Base-by-base conservation (phyloP, 1,140 invertebrate genomes). In the Drosophila tropicalis region DNA sequence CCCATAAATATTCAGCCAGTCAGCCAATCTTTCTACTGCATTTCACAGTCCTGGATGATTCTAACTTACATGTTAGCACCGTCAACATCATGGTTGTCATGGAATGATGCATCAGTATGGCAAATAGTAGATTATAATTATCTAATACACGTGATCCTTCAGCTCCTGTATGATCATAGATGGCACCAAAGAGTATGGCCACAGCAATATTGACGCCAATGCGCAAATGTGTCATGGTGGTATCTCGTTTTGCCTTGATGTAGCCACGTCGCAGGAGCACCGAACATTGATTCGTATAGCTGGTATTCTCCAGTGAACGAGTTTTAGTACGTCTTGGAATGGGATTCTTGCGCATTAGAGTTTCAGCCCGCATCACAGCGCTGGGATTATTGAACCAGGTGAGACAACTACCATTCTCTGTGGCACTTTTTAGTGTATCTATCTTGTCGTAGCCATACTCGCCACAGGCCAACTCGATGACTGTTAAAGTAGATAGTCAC, bases 191-290 rank as follows among this genome's bases (percentile, higher is more conserved):
- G 94, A 97, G 96, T 0, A 96, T 74, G 0, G 96, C 96, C 13
- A 95, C 94, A 1, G 94, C 72, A 40, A 96, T 91, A 90, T 97
- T 97, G 17, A 96, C 96, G 5, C 93, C 81, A 34, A 97, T 93
- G 47, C 98, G 94, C 54, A 99, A 93, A 85, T 98, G 95, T 0
- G 98, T 99, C 92, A 99, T 93, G 1, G 97, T 98, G 96, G 98
- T 92, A 90, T 97, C 96, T 76, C 96, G 93, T 92, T 95, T 95
- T 0, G 94, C 93, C 91, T 96, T 97, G 6, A 96, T 92, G 67
- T 94, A 95, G 32, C 95, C 96, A 83, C 96, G 93, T 71, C 92
- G 93, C 5, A 96, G 87, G 5, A 97, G 93, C 47, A 96, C 94
- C n/a, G 93, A 94, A 19, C 96, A 91, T 83, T 97, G 96, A 91